A percentile compares a stretch with the other conserved stretches of the same genome.
Evolutionary conservation across 2,113 vertebrate genomes (phyloP).

Genomic region (Strix uralensis): DNA sequence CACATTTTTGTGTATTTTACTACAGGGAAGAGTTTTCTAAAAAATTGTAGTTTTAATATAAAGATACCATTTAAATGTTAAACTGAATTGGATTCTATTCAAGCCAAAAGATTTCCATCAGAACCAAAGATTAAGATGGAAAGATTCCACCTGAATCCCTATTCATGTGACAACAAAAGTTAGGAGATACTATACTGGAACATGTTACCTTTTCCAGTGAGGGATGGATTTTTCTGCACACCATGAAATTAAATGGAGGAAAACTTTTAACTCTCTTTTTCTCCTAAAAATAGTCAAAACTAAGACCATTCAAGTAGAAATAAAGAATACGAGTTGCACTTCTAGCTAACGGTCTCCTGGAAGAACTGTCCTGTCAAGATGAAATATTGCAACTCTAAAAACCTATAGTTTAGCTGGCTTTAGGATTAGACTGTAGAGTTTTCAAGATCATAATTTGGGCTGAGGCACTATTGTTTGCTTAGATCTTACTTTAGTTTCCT

Average conservation of each 20-base stretch:
- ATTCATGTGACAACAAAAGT: neutral
- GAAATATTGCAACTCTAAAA: neutral
- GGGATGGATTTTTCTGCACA: neutral
- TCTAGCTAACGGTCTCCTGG: neutral
- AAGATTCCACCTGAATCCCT: neutral
- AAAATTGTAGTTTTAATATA: neutral
- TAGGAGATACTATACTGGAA: neutral
- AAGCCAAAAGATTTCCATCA: neutral
- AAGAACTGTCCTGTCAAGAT: neutral
- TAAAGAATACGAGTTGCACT: neutral
- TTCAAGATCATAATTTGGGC: neutral
- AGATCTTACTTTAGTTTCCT: neutral
- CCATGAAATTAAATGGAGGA: neutral
- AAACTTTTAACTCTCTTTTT: neutral
- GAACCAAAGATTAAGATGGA: neutral
- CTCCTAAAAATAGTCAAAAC: neutral
- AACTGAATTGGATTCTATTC: neutral
- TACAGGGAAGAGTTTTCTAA: neutral
- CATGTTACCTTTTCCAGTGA: neutral
- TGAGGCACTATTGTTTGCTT: neutral
- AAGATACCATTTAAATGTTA: neutral
- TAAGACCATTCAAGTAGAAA: neutral
- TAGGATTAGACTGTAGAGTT: neutral
- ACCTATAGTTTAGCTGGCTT: neutral
- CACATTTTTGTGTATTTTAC: neutral